A percentile compares a stretch with the other conserved stretches of the same genome.
These are phyloP conservation scores for Acleris sparsana DNA, from an alignment of 2,888 invertebrate genomes.

Conservation along the genomic window DNA sequence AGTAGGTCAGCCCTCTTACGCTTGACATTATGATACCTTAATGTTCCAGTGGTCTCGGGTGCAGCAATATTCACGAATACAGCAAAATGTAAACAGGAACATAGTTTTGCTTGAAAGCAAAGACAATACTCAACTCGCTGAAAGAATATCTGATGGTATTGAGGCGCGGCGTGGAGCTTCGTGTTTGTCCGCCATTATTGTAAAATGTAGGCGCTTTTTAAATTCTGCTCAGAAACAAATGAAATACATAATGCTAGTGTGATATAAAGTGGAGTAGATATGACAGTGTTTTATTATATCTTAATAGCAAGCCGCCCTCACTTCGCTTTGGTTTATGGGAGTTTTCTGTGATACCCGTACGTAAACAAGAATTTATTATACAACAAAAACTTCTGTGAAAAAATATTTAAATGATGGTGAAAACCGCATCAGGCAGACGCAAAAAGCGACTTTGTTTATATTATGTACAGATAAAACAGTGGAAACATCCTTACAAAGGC, in stretches of 20 bases:
- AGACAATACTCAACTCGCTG: constrained; percentile 3
- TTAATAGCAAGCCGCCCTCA: too few species aligned
- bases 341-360: too few species aligned
- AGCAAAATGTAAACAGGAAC: constrained; percentile 15
- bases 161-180: constrained; percentile 12
- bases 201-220: constrained; percentile 5
- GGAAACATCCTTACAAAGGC: too few species aligned
- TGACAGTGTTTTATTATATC: too few species aligned
- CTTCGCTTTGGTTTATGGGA: too few species aligned
- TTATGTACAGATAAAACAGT: too few species aligned
- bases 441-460: too few species aligned
- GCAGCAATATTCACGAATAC: not conserved
- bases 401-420: too few species aligned
- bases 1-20: constrained; percentile 18
- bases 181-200: constrained; percentile 8
- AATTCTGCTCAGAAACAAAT: not conserved
- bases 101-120: constrained; percentile 6
- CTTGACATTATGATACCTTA: constrained; percentile 11
- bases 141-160: constrained; percentile 3
- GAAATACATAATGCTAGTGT: constrained; percentile 14
- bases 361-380: too few species aligned
- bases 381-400: too few species aligned
- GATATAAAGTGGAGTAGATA: not conserved
- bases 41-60: not conserved
- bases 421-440: too few species aligned